Evolutionary conservation across 2,888 invertebrate genomes (phyloP).

Genomic region (Drosophila koepferae): DNA sequence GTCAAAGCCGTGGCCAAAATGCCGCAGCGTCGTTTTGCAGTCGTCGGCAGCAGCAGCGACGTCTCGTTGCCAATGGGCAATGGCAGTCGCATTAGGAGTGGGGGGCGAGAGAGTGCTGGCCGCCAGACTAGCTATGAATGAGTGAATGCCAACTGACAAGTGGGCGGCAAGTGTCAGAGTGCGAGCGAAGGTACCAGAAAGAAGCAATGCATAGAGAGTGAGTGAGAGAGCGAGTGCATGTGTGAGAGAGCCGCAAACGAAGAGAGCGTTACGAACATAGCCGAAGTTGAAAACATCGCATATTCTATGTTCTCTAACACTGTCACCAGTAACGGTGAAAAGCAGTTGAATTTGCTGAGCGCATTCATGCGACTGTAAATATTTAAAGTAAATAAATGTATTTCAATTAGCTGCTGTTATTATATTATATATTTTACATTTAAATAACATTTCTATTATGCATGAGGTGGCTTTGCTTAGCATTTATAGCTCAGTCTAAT

Average conservation of each 20-base stretch:
- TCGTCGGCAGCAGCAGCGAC: conserved; percentile 46
- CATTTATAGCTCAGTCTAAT: neutral
- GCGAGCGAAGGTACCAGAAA: conserved; percentile 29
- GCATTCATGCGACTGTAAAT: neutral
- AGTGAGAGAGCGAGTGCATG: conserved; percentile 15
- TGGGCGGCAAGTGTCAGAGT: conserved; percentile 63
- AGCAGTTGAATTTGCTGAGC: neutral
- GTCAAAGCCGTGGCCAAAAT: conserved; percentile 70
- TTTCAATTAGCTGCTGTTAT: neutral
- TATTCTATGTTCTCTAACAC: conserved; percentile 38
- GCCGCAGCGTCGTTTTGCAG: conserved; percentile 72
- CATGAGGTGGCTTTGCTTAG: neutral
- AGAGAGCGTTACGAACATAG: conserved; percentile 30
- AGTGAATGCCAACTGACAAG: conserved; percentile 76
- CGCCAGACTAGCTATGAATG: conserved; percentile 72
- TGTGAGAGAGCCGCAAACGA: conserved; percentile 14
- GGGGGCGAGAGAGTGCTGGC: neutral
- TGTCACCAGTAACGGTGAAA: conserved; percentile 10
- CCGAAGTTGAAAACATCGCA: conserved; percentile 57
- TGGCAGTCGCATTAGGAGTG: conserved; percentile 20
- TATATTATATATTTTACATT: neutral
- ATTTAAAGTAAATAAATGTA: neutral
- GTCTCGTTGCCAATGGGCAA: conserved; percentile 67
- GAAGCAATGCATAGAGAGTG: conserved; percentile 11
- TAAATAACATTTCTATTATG: neutral